Conservation (phyloP, 2,113 vertebrate species). For the Phalacrocorax carbo region DNA sequence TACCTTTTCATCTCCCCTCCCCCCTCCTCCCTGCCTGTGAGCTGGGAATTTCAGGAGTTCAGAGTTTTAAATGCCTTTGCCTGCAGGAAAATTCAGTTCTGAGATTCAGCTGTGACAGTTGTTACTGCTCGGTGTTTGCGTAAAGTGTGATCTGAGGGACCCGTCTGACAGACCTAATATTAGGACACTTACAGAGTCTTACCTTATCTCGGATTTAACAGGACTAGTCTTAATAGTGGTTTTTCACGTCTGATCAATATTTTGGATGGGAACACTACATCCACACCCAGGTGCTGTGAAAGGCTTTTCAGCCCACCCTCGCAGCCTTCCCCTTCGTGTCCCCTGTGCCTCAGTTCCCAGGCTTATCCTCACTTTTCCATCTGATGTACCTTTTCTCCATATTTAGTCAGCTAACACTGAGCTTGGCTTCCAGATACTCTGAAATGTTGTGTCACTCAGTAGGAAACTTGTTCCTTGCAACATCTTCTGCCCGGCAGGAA, state of each 20-base stretch:
- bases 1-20: neutral
- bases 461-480: neutral
- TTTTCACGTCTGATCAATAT: neutral
- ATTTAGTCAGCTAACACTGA: conserved; percentile 58
- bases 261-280: neutral
- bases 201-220: neutral
- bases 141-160: neutral
- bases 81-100: neutral
- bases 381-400: conserved; percentile 61
- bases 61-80: neutral
- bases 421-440: neutral
- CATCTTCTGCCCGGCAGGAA: neutral
- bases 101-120: neutral
- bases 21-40: neutral
- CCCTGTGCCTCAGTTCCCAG: neutral
- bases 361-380: conserved; percentile 19
- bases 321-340: neutral
- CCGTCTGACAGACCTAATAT: neutral
- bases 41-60: neutral
- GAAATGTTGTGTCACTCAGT: neutral
- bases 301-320: neutral
- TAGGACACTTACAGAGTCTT: neutral
- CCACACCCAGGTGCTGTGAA: neutral
- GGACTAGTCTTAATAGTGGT: neutral
- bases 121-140: neutral